phyloP scores from a whole-genome alignment of 1,140 invertebrate genomes.

The Leptinotarsa defecta region DNA sequence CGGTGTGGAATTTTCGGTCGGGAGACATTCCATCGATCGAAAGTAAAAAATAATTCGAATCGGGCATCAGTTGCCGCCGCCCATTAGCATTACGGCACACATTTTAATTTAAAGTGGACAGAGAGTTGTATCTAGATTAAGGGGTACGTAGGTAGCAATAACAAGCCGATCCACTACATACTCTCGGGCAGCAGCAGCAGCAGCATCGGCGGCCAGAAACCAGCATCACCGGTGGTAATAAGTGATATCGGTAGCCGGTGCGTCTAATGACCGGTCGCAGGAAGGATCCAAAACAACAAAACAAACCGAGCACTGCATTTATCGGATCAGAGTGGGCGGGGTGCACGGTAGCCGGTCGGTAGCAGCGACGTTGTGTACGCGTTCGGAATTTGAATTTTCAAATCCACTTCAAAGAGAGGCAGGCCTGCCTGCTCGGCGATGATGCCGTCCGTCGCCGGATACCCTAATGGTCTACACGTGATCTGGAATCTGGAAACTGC shows the following conservation, averaged over 20 bases:
- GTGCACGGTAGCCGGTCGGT: slow-evolving; percentile 39
- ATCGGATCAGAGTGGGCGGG: slow-evolving; percentile 48
- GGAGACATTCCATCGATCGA: too few relatives aligned
- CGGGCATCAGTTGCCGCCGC: slow-evolving; percentile 12
- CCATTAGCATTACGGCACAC: slow-evolving; percentile 26
- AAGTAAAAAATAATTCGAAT: too few relatives aligned
- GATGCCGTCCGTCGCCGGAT: slow-evolving; percentile 45
- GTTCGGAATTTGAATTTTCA: slow-evolving; percentile 41
- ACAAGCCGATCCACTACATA: slow-evolving; percentile 22
- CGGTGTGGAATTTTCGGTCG: too few relatives aligned
- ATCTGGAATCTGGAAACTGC: slow-evolving; percentile 51
- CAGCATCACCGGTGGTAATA: slow-evolving; percentile 32
- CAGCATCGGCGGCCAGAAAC: slow-evolving; percentile 18
- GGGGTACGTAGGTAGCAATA: slow-evolving; percentile 31
- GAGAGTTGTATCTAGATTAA: slow-evolving; percentile 29
- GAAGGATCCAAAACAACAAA: slow-evolving; percentile 35
- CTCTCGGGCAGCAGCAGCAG: not conserved
- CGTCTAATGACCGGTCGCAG: slow-evolving; percentile 31
- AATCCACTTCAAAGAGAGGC: slow-evolving; percentile 25
- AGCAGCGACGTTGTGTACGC: slow-evolving; percentile 37
- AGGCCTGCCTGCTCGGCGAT: not conserved
- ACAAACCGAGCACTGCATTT: slow-evolving; percentile 46
- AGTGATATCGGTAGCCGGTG: slow-evolving; percentile 31
- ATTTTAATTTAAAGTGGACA: slow-evolving; percentile 30
- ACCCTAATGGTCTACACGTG: slow-evolving; percentile 53